Evolutionary conservation across 2,113 vertebrate species (phyloP).

Genomic region (Puma concolor): DNA sequence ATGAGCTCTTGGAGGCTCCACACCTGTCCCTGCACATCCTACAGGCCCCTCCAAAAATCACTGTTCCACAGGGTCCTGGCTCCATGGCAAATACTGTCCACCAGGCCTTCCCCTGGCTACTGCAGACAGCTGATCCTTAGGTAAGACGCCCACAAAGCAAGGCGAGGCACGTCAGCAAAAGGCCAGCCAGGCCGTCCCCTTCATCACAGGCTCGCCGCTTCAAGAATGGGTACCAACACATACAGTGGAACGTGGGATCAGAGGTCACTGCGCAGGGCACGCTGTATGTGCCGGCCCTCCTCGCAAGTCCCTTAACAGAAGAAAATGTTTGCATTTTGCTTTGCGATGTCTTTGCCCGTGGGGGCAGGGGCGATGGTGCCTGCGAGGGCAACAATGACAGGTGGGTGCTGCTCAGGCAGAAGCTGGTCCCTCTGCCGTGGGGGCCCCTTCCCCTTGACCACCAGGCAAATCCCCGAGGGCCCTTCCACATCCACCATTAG

Average conservation of each 20-base stretch:
- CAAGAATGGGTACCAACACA: neutral
- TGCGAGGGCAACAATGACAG: neutral
- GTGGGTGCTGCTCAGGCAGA: neutral
- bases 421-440: neutral
- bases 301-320: neutral
- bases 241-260: accelerated
- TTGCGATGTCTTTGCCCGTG: neutral
- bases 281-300: too few relatives aligned
- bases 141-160: neutral
- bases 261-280: too few relatives aligned
- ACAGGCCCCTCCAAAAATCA: neutral
- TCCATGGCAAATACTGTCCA: neutral
- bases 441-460: too few relatives aligned
- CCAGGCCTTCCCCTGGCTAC: neutral
- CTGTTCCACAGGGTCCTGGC: neutral
- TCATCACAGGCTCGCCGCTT: neutral
- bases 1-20: neutral
- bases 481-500: neutral
- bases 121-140: neutral
- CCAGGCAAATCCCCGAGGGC: neutral
- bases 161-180: neutral
- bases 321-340: neutral
- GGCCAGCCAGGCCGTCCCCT: neutral
- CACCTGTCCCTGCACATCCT: neutral
- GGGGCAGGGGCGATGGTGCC: neutral